Percentiles rank a stretch among this genome's conserved stretches.
Evolutionary conservation across 2,797 vertebrate genomes (phyloP).

Genomic region (Salarias fasciatus): DNA sequence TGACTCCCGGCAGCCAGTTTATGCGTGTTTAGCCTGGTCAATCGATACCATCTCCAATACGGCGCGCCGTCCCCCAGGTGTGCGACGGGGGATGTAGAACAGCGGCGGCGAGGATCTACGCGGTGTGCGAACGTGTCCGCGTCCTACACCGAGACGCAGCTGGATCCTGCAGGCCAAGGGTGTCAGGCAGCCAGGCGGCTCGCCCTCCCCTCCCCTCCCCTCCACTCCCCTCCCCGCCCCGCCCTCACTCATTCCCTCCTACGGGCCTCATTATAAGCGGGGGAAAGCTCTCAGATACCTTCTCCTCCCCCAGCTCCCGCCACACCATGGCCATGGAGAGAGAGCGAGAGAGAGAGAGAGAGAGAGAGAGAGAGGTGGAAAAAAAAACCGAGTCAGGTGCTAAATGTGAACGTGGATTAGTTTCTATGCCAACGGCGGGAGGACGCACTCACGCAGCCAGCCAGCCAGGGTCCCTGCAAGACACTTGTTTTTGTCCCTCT

Average conservation of each 20-base stretch:
- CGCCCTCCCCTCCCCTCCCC: constrained; percentile 15
- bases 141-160: constrained; percentile 64
- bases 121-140: constrained; percentile 37
- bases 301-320: constrained; percentile 60
- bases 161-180: constrained; percentile 67
- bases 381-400: constrained; percentile 77
- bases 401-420: constrained; percentile 85
- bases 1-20: constrained; percentile 56
- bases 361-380: constrained; percentile 10
- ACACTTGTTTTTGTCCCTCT: constrained; percentile 81
- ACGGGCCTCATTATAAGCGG: constrained; percentile 77
- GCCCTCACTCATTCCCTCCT: constrained; percentile 28
- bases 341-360: constrained; percentile 26
- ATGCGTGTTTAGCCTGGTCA: constrained; percentile 46
- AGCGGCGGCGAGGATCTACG: constrained; percentile 18
- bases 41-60: constrained; percentile 61
- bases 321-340: constrained; percentile 50
- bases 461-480: constrained; percentile 77
- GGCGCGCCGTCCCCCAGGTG: constrained; percentile 52
- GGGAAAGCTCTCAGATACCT: constrained; percentile 62
- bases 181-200: constrained; percentile 54
- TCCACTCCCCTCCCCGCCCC: constrained; percentile 26
- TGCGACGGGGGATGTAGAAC: constrained; percentile 32
- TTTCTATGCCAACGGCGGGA: constrained; percentile 85
- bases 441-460: constrained; percentile 75